These are phyloP conservation scores for Cavia porcellus DNA, from an alignment of 2,113 vertebrate genomes.

Conservation along the genomic window DNA sequence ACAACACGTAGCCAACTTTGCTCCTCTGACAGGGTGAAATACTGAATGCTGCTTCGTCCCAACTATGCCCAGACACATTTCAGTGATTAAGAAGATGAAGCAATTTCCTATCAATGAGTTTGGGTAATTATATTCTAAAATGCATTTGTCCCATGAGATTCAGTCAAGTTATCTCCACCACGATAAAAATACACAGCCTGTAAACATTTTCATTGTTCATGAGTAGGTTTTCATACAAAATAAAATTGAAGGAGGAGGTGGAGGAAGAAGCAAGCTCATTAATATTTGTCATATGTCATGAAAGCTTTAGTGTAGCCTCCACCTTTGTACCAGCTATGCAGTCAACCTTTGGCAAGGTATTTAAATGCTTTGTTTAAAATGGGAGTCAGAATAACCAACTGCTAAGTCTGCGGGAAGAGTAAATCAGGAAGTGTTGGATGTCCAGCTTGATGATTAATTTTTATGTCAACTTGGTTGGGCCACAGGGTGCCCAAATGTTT, in stretches of 20 bases:
- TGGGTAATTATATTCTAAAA: conserved; percentile 16
- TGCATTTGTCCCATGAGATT: neutral
- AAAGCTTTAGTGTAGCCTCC: neutral
- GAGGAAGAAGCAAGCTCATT: neutral
- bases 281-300: neutral
- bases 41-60: neutral
- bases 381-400: neutral
- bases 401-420: neutral
- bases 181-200: neutral
- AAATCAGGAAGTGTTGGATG: neutral
- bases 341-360: neutral
- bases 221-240: neutral
- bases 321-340: neutral
- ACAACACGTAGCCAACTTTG: neutral
- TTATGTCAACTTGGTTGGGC: neutral
- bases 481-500: neutral
- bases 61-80: neutral
- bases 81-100: neutral
- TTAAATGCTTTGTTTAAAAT: neutral
- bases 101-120: neutral
- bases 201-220: conserved; percentile 20
- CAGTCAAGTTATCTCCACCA: conserved; percentile 43
- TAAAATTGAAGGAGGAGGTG: neutral
- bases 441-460: neutral
- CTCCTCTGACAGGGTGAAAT: neutral